These are phyloP conservation scores for Enteromius trimaculatus DNA, from an alignment of 2,797 vertebrate genomes.

Conservation along the genomic window DNA sequence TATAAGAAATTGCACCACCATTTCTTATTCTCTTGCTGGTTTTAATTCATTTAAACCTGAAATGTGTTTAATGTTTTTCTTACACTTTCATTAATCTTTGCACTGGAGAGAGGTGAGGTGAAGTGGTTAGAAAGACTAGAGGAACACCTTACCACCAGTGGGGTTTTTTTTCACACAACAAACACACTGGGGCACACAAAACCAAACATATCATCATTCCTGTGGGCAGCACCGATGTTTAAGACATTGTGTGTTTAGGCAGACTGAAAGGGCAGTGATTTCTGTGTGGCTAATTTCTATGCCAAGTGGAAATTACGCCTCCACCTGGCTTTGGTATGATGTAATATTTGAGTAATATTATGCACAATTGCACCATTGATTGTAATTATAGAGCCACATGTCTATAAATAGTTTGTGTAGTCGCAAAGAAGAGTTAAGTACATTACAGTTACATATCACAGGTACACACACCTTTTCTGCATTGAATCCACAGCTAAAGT, in stretches of 20 bases:
- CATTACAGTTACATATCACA: neutral
- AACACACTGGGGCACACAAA: neutral
- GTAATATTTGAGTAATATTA: conserved; percentile 23
- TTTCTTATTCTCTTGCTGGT: neutral
- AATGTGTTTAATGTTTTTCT: neutral
- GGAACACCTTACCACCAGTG: neutral
- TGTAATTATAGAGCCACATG: neutral
- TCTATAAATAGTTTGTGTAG: neutral
- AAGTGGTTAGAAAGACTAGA: neutral
- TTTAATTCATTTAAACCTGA: neutral
- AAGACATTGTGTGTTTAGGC: conserved; percentile 19
- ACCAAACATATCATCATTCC: conserved; percentile 29
- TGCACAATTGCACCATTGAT: neutral
- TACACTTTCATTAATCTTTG: neutral
- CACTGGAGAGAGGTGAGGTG: neutral
- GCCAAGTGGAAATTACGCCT: neutral
- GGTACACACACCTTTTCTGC: neutral
- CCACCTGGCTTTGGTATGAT: conserved; percentile 1
- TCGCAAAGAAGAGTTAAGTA: neutral
- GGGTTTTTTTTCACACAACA: neutral
- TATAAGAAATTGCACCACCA: neutral
- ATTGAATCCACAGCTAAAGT: neutral
- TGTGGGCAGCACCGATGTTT: conserved; percentile 15
- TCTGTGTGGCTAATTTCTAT: conserved; percentile 17
- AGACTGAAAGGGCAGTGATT: conserved; percentile 18